These are phyloP conservation scores for Pollenia labialis DNA, from an alignment of 2,888 invertebrate species.

Conservation along the genomic window DNA sequence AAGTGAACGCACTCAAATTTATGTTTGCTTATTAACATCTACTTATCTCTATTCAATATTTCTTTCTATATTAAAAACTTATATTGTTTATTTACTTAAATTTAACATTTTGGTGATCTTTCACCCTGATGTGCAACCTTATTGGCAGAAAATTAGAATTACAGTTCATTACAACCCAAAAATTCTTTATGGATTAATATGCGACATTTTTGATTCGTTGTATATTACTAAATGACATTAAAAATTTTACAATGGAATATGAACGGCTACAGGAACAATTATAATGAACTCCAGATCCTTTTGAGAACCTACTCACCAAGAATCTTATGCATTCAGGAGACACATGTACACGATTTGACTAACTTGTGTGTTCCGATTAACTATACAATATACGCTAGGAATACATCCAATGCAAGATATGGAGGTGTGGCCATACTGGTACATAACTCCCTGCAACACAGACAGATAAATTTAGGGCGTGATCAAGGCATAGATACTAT, in stretches of 20 bases:
- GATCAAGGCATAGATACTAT: neutral
- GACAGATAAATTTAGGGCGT: neutral
- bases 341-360: neutral
- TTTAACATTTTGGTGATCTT: no score
- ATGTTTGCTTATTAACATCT: no score
- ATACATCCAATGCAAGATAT: conserved; percentile 1
- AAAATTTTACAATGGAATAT: conserved; percentile 60
- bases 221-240: conserved; percentile 19
- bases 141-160: conserved; percentile 45
- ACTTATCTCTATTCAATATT: conserved; percentile 42
- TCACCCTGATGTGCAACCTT: no score
- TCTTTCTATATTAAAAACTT: neutral
- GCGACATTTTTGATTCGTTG: neutral
- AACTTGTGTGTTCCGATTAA: conserved; percentile 4
- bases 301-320: conserved; percentile 28
- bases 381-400: neutral
- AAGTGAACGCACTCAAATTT: no score
- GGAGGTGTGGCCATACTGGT: conserved; percentile 8
- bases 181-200: conserved; percentile 49
- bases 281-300: conserved; percentile 48
- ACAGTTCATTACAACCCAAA: conserved; percentile 36
- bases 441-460: conserved; percentile 27
- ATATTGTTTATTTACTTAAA: no score
- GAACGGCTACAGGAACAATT: conserved; percentile 50
- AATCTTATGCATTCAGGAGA: conserved; percentile 60